Evolutionary conservation across 2,797 vertebrate genomes (phyloP).

Genomic region (Coracias cyanogaster): DNA sequence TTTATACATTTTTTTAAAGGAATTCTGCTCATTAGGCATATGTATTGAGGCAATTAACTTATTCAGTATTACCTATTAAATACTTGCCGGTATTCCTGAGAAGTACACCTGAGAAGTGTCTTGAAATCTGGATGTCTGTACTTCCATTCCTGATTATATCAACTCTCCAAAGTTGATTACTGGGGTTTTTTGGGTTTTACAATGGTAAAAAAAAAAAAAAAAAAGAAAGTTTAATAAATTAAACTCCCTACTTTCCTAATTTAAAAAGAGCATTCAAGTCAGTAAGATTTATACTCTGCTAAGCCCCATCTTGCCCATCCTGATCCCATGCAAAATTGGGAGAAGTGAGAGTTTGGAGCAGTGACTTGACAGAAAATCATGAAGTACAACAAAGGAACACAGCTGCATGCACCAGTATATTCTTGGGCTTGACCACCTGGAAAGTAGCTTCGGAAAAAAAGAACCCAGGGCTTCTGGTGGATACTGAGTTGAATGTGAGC

Average conservation of each 20-base stretch:
- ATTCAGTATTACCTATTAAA: not conserved
- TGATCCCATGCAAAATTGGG: too few species aligned
- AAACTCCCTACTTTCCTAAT: not conserved
- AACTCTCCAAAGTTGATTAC: not conserved
- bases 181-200: not conserved
- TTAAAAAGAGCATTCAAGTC: not conserved
- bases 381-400: not conserved
- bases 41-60: not conserved
- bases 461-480: not conserved
- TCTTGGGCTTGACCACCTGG: not conserved
- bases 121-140: not conserved
- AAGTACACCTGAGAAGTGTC: not conserved
- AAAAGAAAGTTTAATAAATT: not conserved
- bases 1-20: not conserved
- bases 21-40: not conserved
- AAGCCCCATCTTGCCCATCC: fast-evolving
- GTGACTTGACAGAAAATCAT: not conserved
- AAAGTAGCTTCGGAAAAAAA: not conserved
- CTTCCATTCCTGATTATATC: not conserved
- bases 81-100: not conserved
- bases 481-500: not conserved
- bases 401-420: not conserved
- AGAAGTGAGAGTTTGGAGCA: not conserved
- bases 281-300: not conserved
- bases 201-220: not conserved